Evolutionary conservation across 2,797 vertebrate species (phyloP), one percentile per base, ranked within the genome.

Genomic region (Lateolabrax maculatus): DNA sequence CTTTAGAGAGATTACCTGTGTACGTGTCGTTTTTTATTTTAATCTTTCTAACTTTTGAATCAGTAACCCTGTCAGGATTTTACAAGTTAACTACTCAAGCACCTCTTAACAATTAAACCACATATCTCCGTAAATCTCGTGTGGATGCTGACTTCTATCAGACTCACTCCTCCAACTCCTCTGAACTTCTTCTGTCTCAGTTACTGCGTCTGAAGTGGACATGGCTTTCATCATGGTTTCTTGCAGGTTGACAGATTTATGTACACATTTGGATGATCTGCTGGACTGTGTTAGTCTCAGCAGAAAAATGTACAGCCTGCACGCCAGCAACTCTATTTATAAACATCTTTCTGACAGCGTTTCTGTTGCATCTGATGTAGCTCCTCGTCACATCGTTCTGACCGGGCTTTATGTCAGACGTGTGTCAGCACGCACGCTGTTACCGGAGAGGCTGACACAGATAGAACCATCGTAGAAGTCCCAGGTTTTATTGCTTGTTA

Each of bases 271-370:
- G 63, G 61, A 58, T 13, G 71, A 84, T 70, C n/a, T 80, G 74
- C 85, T 84, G 89, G 75, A 56, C 80, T 7, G 46, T 29, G 58
- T 90, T 84, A 80, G 87, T 86, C 83, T 77, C 84, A 78, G 82
- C 77, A 64, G 71, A 77, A 52, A 75, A 79, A 84, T 66, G 74
- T 15, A 46, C 76, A 18, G 41, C 46, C 48, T 25, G 64, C 69
- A 49, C 9, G 5, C 51, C 68, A 58, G 37, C n/a, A 34, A 69
- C 80, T 84, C 68, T 64, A 23, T 82, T 65, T 58, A 9, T 58
- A 63, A 78, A 79, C 31, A 51, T 71, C 55, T 57, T 36, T 5
- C 73, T 69, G 75, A 83, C 81, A 39, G 75, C 23, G 25, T 74
- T 66, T 69, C 81, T 79, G 71, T 19, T 65, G 49, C 27, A 53